Evolutionary conservation across 1,140 invertebrate genomes (phyloP), one percentile per base, ranked within the genome.

Genomic region (Rhynchophorus ferrugineus): DNA sequence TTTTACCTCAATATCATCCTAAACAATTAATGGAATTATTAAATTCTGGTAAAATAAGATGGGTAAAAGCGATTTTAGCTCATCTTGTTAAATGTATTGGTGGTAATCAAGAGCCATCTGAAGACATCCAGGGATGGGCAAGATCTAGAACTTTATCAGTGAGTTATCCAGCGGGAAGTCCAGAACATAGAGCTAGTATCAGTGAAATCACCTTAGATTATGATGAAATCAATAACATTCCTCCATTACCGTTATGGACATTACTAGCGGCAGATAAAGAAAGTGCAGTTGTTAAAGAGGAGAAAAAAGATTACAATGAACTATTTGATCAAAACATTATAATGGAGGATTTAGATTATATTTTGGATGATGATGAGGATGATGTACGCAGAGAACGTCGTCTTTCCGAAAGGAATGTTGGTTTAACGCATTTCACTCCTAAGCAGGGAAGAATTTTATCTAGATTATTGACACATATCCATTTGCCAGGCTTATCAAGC

Each of bases 1-100:
- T 98, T n/a, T 71, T 99, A 52, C 96, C 97, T 0, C 97, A 99
- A 64, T 99, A 99, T 72, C 97, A 99, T 78, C 96, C 96, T 0
- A 96, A 97, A 67, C 95, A 98, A 65, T 72, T 99, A 2, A 97
- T 98, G 87, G 96, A 99, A 69, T 72, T 99, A n/a, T 74, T 99
- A 0, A 98, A 98, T 72, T 97, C 94, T 49, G 97, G 97, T 0
- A 98, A 98, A 75, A 95, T 96, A 24, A 75, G 90, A 61, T 91
- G 94, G 81, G 96, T 99, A 0, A 98, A 98, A 71, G 95, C 95
- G 0, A 99, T 99, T 52, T 74, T 99, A 29, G 85, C 92, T 2
- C 96, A 99, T 78, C 76, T 99, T 33, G 91, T 98, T 9, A 81
- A 83, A 59, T 85, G 84, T 62, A 87, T 90, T 49, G 84, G 84